Conservation (phyloP, 2,888 invertebrate genomes). For the Lasioglossum villosulum region DNA sequence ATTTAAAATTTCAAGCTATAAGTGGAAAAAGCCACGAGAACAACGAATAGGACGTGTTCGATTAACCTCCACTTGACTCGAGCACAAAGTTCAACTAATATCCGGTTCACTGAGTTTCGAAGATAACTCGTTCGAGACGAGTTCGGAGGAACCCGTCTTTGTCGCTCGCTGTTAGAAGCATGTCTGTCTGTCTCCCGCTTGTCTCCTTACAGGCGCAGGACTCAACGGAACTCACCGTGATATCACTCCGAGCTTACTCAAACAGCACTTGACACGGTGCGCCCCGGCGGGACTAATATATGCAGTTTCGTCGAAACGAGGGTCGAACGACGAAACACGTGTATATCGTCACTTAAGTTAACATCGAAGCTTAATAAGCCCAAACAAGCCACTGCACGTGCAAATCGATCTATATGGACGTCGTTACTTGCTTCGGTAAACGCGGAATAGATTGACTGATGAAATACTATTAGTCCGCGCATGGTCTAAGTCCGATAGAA, state of each 20-base stretch:
- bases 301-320: constrained; percentile 26
- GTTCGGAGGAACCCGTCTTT: background rate
- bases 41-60: constrained; percentile 28
- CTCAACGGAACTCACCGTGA: constrained; percentile 5
- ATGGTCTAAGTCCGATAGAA: background rate
- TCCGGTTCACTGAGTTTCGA: constrained; percentile 31
- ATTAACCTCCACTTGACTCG: constrained; percentile 30
- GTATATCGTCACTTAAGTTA: constrained; percentile 60
- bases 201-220: constrained; percentile 4
- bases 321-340: constrained; percentile 42
- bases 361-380: constrained; percentile 59
- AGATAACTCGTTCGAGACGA: constrained; percentile 20
- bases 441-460: constrained; percentile 39
- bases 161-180: background rate
- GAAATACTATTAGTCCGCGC: constrained; percentile 32
- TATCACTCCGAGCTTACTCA: constrained; percentile 22
- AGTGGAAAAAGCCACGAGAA: background rate
- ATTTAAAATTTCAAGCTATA: background rate
- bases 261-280: constrained; percentile 22
- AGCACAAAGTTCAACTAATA: constrained; percentile 44
- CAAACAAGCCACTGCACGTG: constrained; percentile 45
- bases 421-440: constrained; percentile 42
- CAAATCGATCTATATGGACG: constrained; percentile 38
- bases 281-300: constrained; percentile 21
- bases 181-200: background rate